Base-by-base conservation (phyloP, 2,888 invertebrate genomes). In the Agonopterix arenella region DNA sequence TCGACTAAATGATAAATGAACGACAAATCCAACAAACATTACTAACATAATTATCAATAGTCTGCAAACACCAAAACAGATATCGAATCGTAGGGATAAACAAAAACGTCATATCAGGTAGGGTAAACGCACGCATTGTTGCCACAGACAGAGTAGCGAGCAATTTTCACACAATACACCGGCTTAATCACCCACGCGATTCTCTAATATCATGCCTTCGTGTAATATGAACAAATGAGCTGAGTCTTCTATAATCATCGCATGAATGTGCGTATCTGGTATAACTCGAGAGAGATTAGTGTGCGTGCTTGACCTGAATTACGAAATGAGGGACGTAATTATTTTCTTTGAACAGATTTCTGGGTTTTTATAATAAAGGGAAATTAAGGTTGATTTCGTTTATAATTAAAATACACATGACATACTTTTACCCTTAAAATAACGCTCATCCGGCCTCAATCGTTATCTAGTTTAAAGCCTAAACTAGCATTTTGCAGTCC, bases 161-260 rank as follows among this genome's bases (percentile, higher is more conserved):
- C 62, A 68, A 71, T 75, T 73, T 71, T 60, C 64, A 62, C 65
- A 77, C 76, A 80, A 80, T 77, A 73, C 71, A 59, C 51, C 51
- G 53, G 61, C 64, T 68, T 76, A 74, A 77, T 80, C 75, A 79
- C 76, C 70, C 73, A 78, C 73, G 82, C 78, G 66, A 80, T 73
- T 55, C 52, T 47, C 63, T 72, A 73, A 74, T 75, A 75, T 69
- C 68, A 59, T 68, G 67, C 68, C 64, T 68, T 68, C 63, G 36
- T 28, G 47, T 42, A 56, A 44, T 49, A 45, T 42, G 48, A 52
- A 51, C 48, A 52, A 54, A 54, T 54, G 52, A 47, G 49, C 46
- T 50, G 43, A 38, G 46, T 50, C 45, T 36, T 5, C 38, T 36
- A 36, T 47, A 47, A 41, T 46, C 51, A 46, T 46, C 49, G 48